Base-by-base conservation (phyloP, 2,888 invertebrate species). In the Rapana venosa region DNA sequence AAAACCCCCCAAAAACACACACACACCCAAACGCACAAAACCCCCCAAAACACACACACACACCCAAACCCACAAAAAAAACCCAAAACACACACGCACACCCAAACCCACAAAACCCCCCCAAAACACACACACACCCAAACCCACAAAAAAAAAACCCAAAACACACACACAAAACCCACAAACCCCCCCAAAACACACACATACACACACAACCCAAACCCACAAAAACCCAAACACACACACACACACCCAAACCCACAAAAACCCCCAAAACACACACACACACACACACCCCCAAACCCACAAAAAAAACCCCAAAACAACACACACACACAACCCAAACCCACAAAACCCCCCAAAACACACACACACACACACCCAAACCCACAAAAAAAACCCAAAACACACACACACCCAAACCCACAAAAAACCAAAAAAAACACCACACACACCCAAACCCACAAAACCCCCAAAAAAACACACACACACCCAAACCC, bases 191-290 rank as follows among this genome's bases (percentile, higher is more conserved):
- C 74, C 4, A 1, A 87, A 30, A 58, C 56, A 81, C 66, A 81
- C 83, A 88, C 81, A 87, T 4, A 32, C n/a, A 74, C 87, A 87
- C 20, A 61, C 35, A 61, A 0, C n/a, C 17, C 30, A 47, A 15
- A 15, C 15, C 15, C 6, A 26, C n/a, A 22, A 77, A 15, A 70
- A 32, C 81, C 20, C 79, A 81, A 81, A 84, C 83, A 88, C 56
- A 58, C 70, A 88, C n/a, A 58, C 79, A 58, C 88, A 77, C 85
- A 70, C 85, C 22, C 85, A 85, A 30, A 32, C 83, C 11, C 61
- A 61, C 61, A 61, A 11, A 61, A 11, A 61, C 17, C 11, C 61
- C 11, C 61, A 61, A 83, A 32, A 32, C 83, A 84, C 47, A n/a
- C 81, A 70, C 58, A 22, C 85, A 85, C 47, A 22, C 70, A 77